Conservation (phyloP, 1,140 invertebrate genomes). For the Drosophila subobscura region DNA sequence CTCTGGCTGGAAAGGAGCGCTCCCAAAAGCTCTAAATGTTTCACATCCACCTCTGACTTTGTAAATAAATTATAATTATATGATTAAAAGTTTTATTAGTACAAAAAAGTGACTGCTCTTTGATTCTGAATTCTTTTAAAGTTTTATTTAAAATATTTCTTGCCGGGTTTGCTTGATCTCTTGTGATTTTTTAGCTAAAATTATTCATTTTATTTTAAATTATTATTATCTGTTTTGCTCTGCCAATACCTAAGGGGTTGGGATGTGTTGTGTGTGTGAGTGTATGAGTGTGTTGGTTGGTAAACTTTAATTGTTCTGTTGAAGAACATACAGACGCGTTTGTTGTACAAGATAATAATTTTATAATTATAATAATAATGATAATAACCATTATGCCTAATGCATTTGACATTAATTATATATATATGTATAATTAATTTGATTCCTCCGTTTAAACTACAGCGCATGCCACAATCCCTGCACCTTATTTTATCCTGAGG, state of each 20-base stretch:
- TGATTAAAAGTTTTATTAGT: no score
- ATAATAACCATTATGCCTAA: slow-evolving; percentile 70
- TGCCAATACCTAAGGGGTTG: slow-evolving; percentile 43
- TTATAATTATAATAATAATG: slow-evolving; percentile 63
- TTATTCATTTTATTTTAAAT: slow-evolving; percentile 65
- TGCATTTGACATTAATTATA: slow-evolving; percentile 64
- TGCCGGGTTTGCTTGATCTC: slow-evolving; percentile 38
- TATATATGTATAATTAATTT: slow-evolving; percentile 69
- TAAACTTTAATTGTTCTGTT: slow-evolving; percentile 33
- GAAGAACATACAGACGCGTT: slow-evolving; percentile 64
- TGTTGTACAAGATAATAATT: slow-evolving; percentile 51
- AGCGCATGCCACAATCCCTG: slow-evolving; percentile 23
- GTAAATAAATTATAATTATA: slow-evolving; percentile 32
- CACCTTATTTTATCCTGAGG: neutral
- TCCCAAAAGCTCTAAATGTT: slow-evolving; percentile 57
- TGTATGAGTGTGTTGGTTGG: slow-evolving; percentile 27
- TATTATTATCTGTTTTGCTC: slow-evolving; percentile 69
- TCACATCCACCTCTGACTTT: neutral
- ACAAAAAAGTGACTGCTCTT: neutral
- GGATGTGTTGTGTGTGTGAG: slow-evolving; percentile 22
- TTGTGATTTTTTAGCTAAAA: slow-evolving; percentile 57
- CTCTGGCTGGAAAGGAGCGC: slow-evolving; percentile 68
- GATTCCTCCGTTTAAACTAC: slow-evolving; percentile 72
- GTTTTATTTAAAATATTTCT: slow-evolving; percentile 82
- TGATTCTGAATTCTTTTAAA: slow-evolving; percentile 68